Percentiles rank a stretch among this genome's conserved stretches.
Conservation (phyloP, 1,140 invertebrate species). For the Temnothorax longispinosus region DNA sequence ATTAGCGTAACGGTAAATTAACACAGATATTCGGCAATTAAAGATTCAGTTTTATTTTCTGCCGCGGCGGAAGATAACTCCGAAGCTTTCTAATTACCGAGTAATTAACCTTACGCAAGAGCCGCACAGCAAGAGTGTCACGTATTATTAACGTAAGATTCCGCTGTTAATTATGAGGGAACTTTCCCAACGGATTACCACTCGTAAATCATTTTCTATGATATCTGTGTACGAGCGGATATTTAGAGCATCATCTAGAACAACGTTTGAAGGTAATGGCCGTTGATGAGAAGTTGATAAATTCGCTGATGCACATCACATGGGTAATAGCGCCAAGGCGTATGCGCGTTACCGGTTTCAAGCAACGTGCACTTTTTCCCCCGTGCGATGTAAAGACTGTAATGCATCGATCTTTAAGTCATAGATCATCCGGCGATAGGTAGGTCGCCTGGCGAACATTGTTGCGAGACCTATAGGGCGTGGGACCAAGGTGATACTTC, state of each 20-base stretch:
- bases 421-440: constrained; percentile 54
- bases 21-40: neutral
- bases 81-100: constrained; percentile 40
- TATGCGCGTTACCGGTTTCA: constrained; percentile 35
- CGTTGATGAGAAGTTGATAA: constrained; percentile 55
- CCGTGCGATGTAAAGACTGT: neutral
- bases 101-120: constrained; percentile 40
- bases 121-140: neutral
- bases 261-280: constrained; percentile 9
- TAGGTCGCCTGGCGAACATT: constrained; percentile 12
- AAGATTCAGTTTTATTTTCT: constrained; percentile 12
- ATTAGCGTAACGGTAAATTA: neutral
- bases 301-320: constrained; percentile 25
- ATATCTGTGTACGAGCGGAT: neutral
- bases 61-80: neutral
- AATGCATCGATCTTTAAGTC: constrained; percentile 32
- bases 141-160: constrained; percentile 38
- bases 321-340: neutral
- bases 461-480: constrained; percentile 28
- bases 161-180: constrained; percentile 25
- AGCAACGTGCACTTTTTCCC: neutral
- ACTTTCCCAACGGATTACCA: constrained; percentile 33
- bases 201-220: constrained; percentile 44
- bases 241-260: constrained; percentile 36
- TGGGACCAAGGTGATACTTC: constrained; percentile 24